These are phyloP conservation scores for Aepyceros melampus DNA, from an alignment of 2,113 vertebrate species.

Conservation along the genomic window DNA sequence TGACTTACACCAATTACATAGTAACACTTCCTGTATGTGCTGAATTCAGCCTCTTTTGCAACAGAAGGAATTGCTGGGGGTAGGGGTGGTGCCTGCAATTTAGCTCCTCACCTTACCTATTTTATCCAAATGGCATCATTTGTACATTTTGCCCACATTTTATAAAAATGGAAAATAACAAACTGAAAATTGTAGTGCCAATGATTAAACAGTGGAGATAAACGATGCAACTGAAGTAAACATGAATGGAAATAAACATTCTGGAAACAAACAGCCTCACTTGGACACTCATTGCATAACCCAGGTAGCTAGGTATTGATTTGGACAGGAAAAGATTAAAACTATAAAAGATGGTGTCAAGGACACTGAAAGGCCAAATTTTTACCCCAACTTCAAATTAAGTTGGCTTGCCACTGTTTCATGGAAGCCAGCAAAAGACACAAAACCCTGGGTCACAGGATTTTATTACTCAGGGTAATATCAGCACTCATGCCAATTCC, in stretches of 20 bases:
- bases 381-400: not conserved
- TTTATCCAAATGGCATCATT: not conserved
- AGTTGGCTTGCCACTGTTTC: not conserved
- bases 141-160: not conserved
- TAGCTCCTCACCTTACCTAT: not conserved
- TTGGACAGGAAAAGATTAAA: not conserved
- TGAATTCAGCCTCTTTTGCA: not conserved
- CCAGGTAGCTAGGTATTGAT: not conserved
- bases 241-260: not conserved
- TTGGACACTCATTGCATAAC: not conserved
- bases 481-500: not conserved
- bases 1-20: not conserved
- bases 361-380: not conserved
- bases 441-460: not conserved
- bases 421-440: not conserved
- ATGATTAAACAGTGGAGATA: not conserved
- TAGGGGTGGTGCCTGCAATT: fast-evolving
- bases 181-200: not conserved
- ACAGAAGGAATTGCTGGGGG: not conserved
- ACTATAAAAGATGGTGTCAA: not conserved
- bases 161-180: not conserved
- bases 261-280: not conserved
- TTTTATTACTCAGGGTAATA: not conserved
- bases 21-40: not conserved
- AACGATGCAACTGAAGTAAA: not conserved